Evolutionary conservation across 2,113 vertebrate species (phyloP), one percentile per base, ranked within the genome.

Genomic region (Capricornis sumatraensis): DNA sequence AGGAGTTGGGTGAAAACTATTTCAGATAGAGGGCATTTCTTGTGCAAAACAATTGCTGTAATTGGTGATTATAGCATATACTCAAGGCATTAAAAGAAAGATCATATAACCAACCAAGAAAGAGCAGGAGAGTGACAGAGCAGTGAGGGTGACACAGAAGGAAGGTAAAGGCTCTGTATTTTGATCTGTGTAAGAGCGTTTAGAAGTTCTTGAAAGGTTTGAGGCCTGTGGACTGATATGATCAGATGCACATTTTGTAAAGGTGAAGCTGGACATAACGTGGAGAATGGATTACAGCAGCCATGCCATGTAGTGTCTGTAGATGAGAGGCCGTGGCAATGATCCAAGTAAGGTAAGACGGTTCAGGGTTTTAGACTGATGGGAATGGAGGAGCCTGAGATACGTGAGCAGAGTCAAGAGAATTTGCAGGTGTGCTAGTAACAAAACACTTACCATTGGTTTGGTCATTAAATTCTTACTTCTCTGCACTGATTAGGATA

Each of bases 401-500:
- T 13, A 60, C 3, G 0, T 53, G n/a, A 82, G 14, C 8, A 79
- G 58, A 86, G n/a, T 33, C 47, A 36, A 89, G 53, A 89, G 60
- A 88, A 62, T 74, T 62, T 57, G 45, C 28, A 93, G 40, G 64
- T 27, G 25, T 36, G 52, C 33, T n/a, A 1, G 67, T 43, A 71
- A 28, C 5, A 87, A 23, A 89, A 62, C 47, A 52, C 9, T 94
- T 23, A 25, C 25, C 43, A 3, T 23, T 81, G 30, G 67, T 64
- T 95, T 64, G 47, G 9, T 64, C 58, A n/a, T 33, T 89, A 25
- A 76, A 95, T 15, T 91, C 27, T 47, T 67, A 10, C 43, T 57
- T 88, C 82, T 87, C 78, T 86, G 40, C 28, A 86, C 23, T 93
- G n/a, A 86, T 62, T 67, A 83, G 13, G 36, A 5, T 27, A 53